phyloP scores from a whole-genome alignment of 2,888 invertebrate species.

The Tribolium freemani region DNA sequence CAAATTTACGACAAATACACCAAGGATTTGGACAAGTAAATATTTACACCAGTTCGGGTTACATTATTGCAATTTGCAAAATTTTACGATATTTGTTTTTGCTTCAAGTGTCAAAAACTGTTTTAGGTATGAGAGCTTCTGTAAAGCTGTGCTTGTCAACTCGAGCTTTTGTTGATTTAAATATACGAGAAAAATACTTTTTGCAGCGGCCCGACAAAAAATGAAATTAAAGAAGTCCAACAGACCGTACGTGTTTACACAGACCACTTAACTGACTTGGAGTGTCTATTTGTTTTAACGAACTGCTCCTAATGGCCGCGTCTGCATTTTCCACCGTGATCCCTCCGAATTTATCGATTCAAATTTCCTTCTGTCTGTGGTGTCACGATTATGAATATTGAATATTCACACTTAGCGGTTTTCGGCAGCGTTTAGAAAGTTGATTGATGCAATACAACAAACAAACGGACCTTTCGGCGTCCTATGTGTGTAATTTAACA shows the following conservation, averaged over 20 bases:
- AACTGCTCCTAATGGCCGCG: conserved; percentile 22
- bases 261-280: conserved; percentile 24
- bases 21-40: no score
- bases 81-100: no score
- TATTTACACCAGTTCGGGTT: neutral
- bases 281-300: conserved; percentile 34
- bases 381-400: conserved; percentile 44
- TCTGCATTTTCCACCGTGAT: conserved; percentile 7
- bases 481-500: conserved; percentile 53
- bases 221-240: conserved; percentile 15
- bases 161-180: no score
- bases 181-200: no score
- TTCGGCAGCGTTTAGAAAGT: conserved; percentile 51
- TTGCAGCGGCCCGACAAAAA: neutral
- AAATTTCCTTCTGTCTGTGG: conserved; percentile 27
- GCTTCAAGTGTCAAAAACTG: no score
- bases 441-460: conserved; percentile 48
- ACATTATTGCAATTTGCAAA: neutral
- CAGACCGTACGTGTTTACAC: conserved; percentile 19
- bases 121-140: no score
- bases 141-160: no score
- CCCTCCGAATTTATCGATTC: conserved; percentile 1
- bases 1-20: neutral
- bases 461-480: conserved; percentile 50
- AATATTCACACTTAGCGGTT: conserved; percentile 44